Conservation (phyloP, 2,888 invertebrate genomes). For the Dolichomitus sp. region DNA sequence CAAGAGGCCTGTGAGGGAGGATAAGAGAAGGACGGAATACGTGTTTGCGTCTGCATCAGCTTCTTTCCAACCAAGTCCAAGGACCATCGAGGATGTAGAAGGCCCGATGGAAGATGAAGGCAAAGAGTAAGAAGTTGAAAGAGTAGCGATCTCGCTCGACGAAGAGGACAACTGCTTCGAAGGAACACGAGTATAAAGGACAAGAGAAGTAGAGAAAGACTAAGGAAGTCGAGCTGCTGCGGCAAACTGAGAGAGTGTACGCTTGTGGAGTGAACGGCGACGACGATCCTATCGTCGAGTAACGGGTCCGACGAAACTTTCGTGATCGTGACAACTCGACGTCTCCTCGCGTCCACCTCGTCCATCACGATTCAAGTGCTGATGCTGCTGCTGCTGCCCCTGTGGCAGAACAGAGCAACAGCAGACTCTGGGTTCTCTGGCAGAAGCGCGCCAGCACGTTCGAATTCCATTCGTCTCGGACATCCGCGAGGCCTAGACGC, state of each 20-base stretch:
- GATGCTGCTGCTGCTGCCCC: conserved; percentile 46
- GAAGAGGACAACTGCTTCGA: conserved; percentile 59
- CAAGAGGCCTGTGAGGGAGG: conserved; percentile 55
- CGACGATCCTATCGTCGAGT: conserved; percentile 83
- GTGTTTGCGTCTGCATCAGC: conserved; percentile 47
- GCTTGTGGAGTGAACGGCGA: conserved; percentile 66
- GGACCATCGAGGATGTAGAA: conserved; percentile 33
- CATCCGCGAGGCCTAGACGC: conserved; percentile 24
- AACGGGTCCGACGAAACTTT: conserved; percentile 82
- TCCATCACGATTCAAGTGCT: conserved; percentile 80
- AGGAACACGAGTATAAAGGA: conserved; percentile 31
- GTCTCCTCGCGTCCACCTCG: conserved; percentile 73
- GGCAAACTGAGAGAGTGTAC: conserved; percentile 41
- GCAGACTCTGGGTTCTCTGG: too few species aligned
- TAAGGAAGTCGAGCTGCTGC: conserved; percentile 61
- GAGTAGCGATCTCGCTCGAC: conserved; percentile 68
- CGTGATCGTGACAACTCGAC: conserved; percentile 82
- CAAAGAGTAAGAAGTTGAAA: conserved; percentile 61
- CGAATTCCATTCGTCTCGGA: conserved; percentile 64
- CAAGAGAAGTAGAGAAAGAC: conserved; percentile 43
- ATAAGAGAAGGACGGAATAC: conserved; percentile 28
- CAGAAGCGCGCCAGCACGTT: conserved; percentile 49
- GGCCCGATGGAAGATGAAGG: conserved; percentile 45
- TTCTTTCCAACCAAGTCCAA: conserved; percentile 36
- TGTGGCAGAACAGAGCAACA: too few species aligned